These are phyloP conservation scores for Netelia fuscicornis DNA, from an alignment of 2,888 invertebrate genomes.

Conservation along the genomic window DNA sequence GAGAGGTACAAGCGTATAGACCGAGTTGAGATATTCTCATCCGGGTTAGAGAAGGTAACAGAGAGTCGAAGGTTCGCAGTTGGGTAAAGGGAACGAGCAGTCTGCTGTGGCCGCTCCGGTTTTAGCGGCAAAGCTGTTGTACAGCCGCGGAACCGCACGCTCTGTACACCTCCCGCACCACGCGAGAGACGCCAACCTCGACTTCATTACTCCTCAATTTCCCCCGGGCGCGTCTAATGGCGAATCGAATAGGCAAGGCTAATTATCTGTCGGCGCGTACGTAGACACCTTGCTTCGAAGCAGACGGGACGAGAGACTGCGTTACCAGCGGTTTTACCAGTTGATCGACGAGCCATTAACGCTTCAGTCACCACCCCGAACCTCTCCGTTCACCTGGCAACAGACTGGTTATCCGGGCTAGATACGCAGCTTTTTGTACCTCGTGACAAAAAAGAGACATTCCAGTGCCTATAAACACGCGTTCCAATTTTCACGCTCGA, in stretches of 20 bases:
- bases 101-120: conserved; percentile 39
- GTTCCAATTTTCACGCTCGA: no score
- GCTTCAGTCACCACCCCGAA: background rate
- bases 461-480: no score
- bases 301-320: conserved; percentile 13
- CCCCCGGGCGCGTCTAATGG: conserved; percentile 36
- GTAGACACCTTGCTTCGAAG: conserved; percentile 8
- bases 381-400: background rate
- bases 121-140: conserved; percentile 46
- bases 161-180: background rate
- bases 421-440: no score
- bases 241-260: conserved; percentile 46
- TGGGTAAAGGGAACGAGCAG: conserved; percentile 43
- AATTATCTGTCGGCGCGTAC: conserved; percentile 52
- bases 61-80: conserved; percentile 26
- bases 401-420: no score
- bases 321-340: conserved; percentile 4
- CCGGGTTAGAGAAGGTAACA: conserved; percentile 12
- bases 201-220: conserved; percentile 61
- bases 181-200: background rate
- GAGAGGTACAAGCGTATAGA: conserved; percentile 23
- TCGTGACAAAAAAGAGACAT: no score
- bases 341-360: conserved; percentile 13
- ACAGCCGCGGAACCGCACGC: conserved; percentile 33
- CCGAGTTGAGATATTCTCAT: conserved; percentile 21